phyloP scores from a whole-genome alignment of 2,888 invertebrate species.

The Parnassius orleans region DNA sequence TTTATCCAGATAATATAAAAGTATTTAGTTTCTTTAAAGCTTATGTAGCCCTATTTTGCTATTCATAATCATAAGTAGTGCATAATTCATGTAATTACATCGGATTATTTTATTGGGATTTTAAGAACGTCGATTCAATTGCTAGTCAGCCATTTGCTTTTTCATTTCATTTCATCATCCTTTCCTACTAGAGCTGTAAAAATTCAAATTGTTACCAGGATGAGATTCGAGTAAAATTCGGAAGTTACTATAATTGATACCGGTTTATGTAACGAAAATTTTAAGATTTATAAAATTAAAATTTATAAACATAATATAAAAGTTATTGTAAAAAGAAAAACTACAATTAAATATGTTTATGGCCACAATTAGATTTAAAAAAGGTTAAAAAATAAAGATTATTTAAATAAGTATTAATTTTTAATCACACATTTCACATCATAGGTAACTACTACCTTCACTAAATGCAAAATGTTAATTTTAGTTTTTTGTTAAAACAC shows the following conservation, averaged over 20 bases:
- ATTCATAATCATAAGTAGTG: slow-evolving; percentile 80
- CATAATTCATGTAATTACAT: slow-evolving; percentile 82
- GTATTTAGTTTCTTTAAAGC: slow-evolving; percentile 58
- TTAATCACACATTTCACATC: no score
- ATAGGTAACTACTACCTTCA: no score
- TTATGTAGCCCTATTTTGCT: slow-evolving; percentile 77
- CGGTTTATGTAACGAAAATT: neutral
- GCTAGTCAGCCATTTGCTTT: slow-evolving; percentile 80
- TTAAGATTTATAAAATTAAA: neutral
- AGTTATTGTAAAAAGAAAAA: no score
- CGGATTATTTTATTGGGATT: slow-evolving; percentile 73
- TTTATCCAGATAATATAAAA: slow-evolving; percentile 62
- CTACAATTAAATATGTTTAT: no score
- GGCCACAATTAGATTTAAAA: no score
- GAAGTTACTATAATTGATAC: slow-evolving; percentile 10
- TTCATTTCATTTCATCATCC: slow-evolving; percentile 58
- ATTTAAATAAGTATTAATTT: no score
- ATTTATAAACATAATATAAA: neutral
- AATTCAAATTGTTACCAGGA: slow-evolving; percentile 12
- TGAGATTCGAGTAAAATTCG: neutral
- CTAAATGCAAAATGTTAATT: no score
- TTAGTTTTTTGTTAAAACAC: no score
- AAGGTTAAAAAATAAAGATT: no score
- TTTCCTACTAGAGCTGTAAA: slow-evolving; percentile 19
- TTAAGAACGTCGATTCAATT: slow-evolving; percentile 57